These are phyloP conservation scores for Drosophila lutescens DNA, from an alignment of 2,888 invertebrate species.

Conservation along the genomic window DNA sequence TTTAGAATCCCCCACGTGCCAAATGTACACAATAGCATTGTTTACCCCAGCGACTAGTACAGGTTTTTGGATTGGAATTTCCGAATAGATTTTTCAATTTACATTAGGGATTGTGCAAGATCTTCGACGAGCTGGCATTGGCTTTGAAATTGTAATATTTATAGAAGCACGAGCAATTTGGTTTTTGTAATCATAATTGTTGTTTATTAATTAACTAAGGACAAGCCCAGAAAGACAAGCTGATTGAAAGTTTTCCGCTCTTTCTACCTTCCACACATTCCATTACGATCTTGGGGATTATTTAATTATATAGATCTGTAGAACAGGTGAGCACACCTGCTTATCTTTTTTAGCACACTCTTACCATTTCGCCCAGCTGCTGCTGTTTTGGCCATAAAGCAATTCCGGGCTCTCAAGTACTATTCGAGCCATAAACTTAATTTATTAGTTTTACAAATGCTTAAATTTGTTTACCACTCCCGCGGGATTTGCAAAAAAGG, in stretches of 20 bases:
- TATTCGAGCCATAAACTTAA: constrained; percentile 62
- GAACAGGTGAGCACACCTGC: constrained; percentile 50
- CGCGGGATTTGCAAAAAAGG: constrained; percentile 14
- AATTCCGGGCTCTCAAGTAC: constrained; percentile 46
- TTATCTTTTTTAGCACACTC: constrained; percentile 41
- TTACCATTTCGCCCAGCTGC: constrained; percentile 14
- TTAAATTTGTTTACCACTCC: constrained; percentile 58
- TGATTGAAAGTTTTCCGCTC: constrained; percentile 19
- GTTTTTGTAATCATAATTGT: constrained; percentile 33
- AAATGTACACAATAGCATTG: constrained; percentile 32
- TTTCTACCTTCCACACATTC: background rate
- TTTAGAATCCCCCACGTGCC: constrained; percentile 31
- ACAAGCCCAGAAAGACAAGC: background rate
- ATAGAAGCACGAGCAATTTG: constrained; percentile 14
- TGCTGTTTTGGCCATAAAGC: constrained; percentile 44
- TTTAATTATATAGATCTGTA: constrained; percentile 23
- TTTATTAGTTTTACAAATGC: constrained; percentile 71
- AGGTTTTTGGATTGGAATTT: constrained; percentile 50
- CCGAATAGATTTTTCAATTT: constrained; percentile 37
- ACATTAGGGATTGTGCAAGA: constrained; percentile 34
- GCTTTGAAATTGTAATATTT: constrained; percentile 37
- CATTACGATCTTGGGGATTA: background rate
- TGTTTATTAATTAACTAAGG: constrained; percentile 31
- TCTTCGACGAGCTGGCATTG: constrained; percentile 26
- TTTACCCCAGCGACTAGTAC: constrained; percentile 21